A percentile compares a stretch with the other conserved stretches of the same genome.
phyloP scores from a whole-genome alignment of 2,113 vertebrate genomes.

The Leiothrix lutea region DNA sequence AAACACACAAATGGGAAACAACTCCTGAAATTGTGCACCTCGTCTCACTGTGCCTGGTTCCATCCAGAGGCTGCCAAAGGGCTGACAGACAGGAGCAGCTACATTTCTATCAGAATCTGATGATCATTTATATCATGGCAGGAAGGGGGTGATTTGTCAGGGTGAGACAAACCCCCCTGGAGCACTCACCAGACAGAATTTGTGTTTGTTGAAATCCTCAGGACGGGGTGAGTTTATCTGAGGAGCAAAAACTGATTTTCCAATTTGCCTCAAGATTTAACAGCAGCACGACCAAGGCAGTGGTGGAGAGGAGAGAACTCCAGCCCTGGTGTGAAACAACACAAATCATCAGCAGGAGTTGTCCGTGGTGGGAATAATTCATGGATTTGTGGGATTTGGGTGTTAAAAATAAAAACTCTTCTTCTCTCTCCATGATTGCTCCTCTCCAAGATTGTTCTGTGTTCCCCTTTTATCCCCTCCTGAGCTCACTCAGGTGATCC shows the following conservation, averaged over 20 bases:
- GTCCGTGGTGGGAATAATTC: not conserved
- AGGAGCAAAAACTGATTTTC: not conserved
- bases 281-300: not conserved
- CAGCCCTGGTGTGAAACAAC: not conserved
- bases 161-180: not conserved
- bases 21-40: not conserved
- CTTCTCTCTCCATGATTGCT: not conserved
- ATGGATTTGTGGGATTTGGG: not conserved
- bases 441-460: not conserved
- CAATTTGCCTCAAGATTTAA: not conserved
- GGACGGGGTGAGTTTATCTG: not conserved
- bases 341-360: not conserved
- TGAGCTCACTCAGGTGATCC: not conserved
- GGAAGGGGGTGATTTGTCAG: not conserved
- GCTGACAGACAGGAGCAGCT: not conserved
- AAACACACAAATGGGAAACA: not conserved
- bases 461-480: not conserved
- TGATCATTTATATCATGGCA: not conserved
- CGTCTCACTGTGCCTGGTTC: rapidly evolving
- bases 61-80: not conserved
- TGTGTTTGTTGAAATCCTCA: not conserved
- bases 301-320: not conserved
- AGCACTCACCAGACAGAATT: not conserved
- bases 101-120: not conserved
- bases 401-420: not conserved